Evolutionary conservation across 1,140 invertebrate species (phyloP), one percentile per base, ranked within the genome.

Genomic region (Lamellibrachia luymesi): DNA sequence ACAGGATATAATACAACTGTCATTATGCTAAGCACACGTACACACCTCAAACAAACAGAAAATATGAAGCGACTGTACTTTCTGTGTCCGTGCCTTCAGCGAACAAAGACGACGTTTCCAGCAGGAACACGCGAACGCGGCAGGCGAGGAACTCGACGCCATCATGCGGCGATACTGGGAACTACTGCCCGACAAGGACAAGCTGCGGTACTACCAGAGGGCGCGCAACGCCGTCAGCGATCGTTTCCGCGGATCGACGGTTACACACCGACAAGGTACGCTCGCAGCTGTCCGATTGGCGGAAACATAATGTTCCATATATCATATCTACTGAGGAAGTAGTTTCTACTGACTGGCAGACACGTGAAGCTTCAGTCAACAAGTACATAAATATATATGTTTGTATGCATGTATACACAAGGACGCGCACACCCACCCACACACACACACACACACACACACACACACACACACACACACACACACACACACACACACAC

Each of bases 81-180:
- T 13, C n/a, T 51, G 6, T 91, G 22, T 91, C 22, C 17, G 91
- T 50, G 51, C n/a, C 56, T 51, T 25, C 92, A 92, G 92, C 51
- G 92, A 92, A 51, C 92, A 92, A 51, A 92, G 92, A 92, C 38
- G 92, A 6, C 92, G 92, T 50, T 92, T 92, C 56, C 92, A 92
- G 50, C 51, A 51, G 92, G 92, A 92, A 50, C 92, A 92, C 51
- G 51, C 92, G 56, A 64, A 92, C 51, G 92, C 92, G 6, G 51
- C 51, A 13, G 51, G 51, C 27, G 92, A 92, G n/a, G 92, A 92
- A 51, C 92, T 92, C n/a, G 92, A 92, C 56, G 92, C 51, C 27
- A 92, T 92, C 51, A 92, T 92, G 92, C 92, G 92, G 51, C 51
- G 56, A 38, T 92, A 92, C 92, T 92, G 92, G 92, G 56, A 92